phyloP scores from a whole-genome alignment of 2,888 invertebrate genomes.

The Acanthoscelides obtectus region DNA sequence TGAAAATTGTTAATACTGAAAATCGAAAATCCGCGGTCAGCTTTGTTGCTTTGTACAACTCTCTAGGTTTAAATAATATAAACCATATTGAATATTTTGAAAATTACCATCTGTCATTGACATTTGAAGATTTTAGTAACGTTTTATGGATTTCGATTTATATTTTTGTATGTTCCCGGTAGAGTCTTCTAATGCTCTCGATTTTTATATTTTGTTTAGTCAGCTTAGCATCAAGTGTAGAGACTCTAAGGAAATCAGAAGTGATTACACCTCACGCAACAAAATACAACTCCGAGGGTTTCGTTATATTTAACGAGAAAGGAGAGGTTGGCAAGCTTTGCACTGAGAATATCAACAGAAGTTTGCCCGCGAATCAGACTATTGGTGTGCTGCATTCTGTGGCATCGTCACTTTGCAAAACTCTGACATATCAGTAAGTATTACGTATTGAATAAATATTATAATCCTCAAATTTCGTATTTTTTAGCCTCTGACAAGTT shows the following conservation, averaged over 20 bases:
- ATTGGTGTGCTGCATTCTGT: conserved; percentile 57
- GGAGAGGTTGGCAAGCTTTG: conserved; percentile 77
- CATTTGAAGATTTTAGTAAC: no score
- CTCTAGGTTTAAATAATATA: no score
- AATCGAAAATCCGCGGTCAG: no score
- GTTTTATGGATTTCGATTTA: no score
- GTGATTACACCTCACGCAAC: conserved; percentile 65
- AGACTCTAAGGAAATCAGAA: conserved; percentile 58
- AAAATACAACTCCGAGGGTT: conserved; percentile 71
- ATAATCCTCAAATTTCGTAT: not conserved
- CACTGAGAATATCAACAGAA: conserved; percentile 69
- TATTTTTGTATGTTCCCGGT: no score
- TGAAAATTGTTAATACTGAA: no score
- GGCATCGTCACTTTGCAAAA: conserved; percentile 72
- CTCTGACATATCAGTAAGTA: conserved; percentile 68
- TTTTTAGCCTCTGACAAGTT: not conserved
- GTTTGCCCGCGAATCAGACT: conserved; percentile 47
- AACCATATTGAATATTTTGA: no score
- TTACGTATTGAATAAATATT: no score
- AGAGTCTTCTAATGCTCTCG: no score
- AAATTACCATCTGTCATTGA: no score
- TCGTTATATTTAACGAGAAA: conserved; percentile 79
- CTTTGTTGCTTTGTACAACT: no score
- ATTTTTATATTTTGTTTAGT: conserved; percentile 55
- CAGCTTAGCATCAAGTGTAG: conserved; percentile 67